Evolutionary conservation across 2,888 invertebrate genomes (phyloP).

Genomic region (Thyatira batis): DNA sequence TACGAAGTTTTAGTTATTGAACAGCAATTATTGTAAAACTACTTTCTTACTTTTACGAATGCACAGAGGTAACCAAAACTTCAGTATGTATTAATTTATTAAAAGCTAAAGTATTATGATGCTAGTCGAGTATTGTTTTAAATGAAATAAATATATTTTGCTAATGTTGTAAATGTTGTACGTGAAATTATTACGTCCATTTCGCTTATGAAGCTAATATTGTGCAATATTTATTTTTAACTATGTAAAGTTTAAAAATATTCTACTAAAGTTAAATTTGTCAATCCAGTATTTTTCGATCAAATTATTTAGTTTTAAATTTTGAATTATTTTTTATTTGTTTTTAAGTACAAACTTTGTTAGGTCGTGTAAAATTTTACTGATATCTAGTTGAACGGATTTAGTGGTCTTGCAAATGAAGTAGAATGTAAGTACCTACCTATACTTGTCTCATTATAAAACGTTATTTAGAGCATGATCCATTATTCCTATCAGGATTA

Average conservation of each 20-base stretch:
- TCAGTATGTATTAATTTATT: constrained; percentile 18
- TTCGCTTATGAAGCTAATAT: constrained; percentile 61
- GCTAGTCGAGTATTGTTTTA: constrained; percentile 69
- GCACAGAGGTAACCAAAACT: not conserved
- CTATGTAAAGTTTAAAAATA: constrained; percentile 24
- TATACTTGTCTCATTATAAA: no score
- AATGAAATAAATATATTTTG: constrained; percentile 13
- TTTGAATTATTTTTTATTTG: not conserved
- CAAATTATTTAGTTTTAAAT: not conserved
- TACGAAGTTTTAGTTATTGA: not conserved
- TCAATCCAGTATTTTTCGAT: constrained; percentile 5
- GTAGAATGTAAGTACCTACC: not conserved
- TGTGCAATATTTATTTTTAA: constrained; percentile 57
- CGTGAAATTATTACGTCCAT: constrained; percentile 58
- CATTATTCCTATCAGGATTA: no score
- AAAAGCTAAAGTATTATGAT: constrained; percentile 73
- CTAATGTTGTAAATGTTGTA: constrained; percentile 21
- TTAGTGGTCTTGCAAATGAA: not conserved
- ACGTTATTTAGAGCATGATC: no score
- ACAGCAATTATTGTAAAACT: not conserved
- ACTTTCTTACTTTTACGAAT: constrained; percentile 37
- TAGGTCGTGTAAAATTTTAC: not conserved
- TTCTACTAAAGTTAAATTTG: constrained; percentile 18
- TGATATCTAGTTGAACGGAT: not conserved
- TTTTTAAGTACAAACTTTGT: not conserved